A percentile compares a stretch with the other conserved stretches of the same genome.
Evolutionary conservation across 2,888 invertebrate genomes (phyloP).

Genomic region (Aspidiotus rigidus): DNA sequence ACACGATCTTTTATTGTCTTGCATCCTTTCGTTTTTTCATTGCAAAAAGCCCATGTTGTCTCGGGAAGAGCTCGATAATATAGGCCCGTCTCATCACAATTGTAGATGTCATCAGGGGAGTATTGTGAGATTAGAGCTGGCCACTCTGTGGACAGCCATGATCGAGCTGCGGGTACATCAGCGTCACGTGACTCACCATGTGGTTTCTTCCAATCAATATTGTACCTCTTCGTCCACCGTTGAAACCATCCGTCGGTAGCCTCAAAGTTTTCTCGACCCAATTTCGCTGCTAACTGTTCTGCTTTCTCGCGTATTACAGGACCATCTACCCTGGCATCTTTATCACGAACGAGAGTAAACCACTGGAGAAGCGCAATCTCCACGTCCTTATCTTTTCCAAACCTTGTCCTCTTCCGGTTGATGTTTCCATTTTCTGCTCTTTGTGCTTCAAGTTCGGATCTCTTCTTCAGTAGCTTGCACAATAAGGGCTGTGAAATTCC

Average conservation of each 20-base stretch:
- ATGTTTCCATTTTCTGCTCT: background rate
- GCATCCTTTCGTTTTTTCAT: slow-evolving; percentile 18
- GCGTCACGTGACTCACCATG: background rate
- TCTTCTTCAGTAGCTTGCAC: slow-evolving; percentile 14
- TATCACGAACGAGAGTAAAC: background rate
- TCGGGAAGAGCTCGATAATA: slow-evolving; percentile 17
- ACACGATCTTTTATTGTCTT: slow-evolving; percentile 20
- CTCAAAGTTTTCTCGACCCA: slow-evolving; percentile 14
- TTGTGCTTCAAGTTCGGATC: slow-evolving; percentile 8
- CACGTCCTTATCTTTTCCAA: slow-evolving; percentile 16
- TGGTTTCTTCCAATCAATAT: background rate
- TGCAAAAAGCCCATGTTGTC: slow-evolving; percentile 18
- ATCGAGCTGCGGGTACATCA: too few species aligned
- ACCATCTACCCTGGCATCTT: slow-evolving; percentile 9
- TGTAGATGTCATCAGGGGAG: background rate
- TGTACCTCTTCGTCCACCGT: slow-evolving; percentile 5
- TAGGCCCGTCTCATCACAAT: slow-evolving; percentile 11
- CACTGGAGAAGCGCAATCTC: slow-evolving; percentile 6
- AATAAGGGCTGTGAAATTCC: slow-evolving; percentile 10
- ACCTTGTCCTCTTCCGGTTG: background rate
- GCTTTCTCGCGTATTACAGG: slow-evolving; percentile 13
- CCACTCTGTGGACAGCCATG: too few species aligned
- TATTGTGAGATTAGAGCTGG: too few species aligned
- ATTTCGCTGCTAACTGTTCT: slow-evolving; percentile 15
- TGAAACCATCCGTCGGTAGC: slow-evolving; percentile 17